These are phyloP conservation scores for Physocephala rufipes DNA, from an alignment of 2,888 invertebrate genomes.

Conservation along the genomic window DNA sequence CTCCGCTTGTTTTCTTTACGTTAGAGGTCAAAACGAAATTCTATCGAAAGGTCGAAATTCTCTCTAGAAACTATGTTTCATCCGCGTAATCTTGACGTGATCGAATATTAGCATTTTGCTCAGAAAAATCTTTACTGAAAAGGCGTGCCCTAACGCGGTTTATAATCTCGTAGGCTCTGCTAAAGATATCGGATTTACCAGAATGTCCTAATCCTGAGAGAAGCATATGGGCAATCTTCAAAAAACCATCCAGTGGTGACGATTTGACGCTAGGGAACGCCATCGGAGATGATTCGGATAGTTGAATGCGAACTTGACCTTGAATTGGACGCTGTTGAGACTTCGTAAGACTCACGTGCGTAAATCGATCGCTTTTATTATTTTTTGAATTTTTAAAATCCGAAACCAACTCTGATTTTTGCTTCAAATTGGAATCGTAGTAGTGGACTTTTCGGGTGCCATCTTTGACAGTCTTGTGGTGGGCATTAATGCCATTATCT, in stretches of 20 bases:
- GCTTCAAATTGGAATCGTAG: background rate
- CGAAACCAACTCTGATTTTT: no score
- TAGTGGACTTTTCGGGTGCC: background rate
- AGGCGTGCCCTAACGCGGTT: no score
- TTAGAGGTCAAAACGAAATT: no score
- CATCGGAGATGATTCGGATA: background rate
- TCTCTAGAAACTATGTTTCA: no score
- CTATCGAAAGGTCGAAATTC: no score
- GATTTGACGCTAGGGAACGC: conserved; percentile 23
- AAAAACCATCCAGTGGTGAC: conserved; percentile 40
- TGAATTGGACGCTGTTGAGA: background rate
- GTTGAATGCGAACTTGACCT: conserved; percentile 8
- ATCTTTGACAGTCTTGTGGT: background rate
- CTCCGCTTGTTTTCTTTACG: no score
- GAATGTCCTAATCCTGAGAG: conserved; percentile 42
- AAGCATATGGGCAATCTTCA: conserved; percentile 45
- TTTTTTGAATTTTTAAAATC: background rate
- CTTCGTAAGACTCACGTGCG: background rate
- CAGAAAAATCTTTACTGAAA: no score
- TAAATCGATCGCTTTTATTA: background rate
- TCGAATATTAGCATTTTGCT: no score
- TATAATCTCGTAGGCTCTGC: no score
- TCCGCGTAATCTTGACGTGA: no score
- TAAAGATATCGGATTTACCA: conserved; percentile 42
- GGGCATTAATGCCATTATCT: conserved; percentile 4